Base-by-base conservation (phyloP, 1,140 invertebrate species). In the Trichoplusia ni region DNA sequence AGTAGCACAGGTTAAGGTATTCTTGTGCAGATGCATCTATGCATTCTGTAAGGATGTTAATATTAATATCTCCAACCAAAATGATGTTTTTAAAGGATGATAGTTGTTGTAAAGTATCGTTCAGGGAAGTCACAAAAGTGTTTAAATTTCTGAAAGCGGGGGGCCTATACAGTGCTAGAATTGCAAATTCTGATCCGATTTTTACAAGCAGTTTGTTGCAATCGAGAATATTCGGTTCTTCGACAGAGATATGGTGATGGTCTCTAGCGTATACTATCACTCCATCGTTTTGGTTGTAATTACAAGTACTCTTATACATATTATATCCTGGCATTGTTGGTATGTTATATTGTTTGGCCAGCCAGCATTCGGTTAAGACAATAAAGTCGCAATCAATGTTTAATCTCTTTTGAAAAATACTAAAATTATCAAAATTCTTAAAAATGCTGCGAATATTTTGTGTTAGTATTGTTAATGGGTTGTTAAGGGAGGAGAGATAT, bases 311-410 rank as follows among this genome's bases (percentile, higher is more conserved):
- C 14, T 25, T 14, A 11, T 23, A 54, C 16, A 19, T 14, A 6
- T 25, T 35, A 8, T 23, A 53, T 4, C 19, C 19, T 1, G 16
- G 2, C 9, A 54, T 37, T 1, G 13, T 18, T 13, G 33, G 33
- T 6, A 54, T 23, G 9, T 46, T 37, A 25, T 37, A 37, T 9
- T 14, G 8, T 7, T 35, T 23, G 5, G 19, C 3, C 7, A 38
- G 49, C 49, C 49, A 54, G 8, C 49, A 56, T 27, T 56, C 51
- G 2, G 51, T 56, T n/a, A 56, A 16, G 0, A 56, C 19, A 14
- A 56, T 25, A 1, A 56, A 9, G 11, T 56, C 51, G 7, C 29
- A 25, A 8, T 38, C 18, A 5, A 56, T 13, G 18, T 37, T 7
- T 13, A 44, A 5, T 8, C 40, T 4, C 7, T 25, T n/a, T 18